phyloP scores from a whole-genome alignment of 2,113 vertebrate genomes.

The Manacus vitellinus region DNA sequence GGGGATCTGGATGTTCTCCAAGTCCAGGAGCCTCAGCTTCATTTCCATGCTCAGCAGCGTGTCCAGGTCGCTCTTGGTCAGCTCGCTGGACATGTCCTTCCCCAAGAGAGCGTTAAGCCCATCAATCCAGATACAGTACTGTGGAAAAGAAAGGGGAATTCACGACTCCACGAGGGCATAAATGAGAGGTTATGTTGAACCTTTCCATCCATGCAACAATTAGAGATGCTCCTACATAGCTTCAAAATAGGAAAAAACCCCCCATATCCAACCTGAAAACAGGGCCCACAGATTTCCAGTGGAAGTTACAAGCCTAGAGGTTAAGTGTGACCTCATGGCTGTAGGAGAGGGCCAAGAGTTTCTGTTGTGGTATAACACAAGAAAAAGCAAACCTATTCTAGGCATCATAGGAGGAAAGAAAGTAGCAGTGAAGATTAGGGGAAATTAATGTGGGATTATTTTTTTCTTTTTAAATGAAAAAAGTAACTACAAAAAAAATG shows the following conservation, averaged over 20 bases:
- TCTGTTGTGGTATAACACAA: background rate
- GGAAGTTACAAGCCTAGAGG: background rate
- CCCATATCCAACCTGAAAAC: background rate
- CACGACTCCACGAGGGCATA: background rate
- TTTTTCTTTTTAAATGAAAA: background rate
- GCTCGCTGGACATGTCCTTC: conserved; percentile 95
- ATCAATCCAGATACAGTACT: conserved; percentile 98
- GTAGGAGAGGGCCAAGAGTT: background rate
- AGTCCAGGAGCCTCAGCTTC: conserved; percentile 95
- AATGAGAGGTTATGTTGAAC: background rate
- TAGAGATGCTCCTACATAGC: background rate
- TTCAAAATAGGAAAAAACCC: background rate
- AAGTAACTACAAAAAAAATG: background rate
- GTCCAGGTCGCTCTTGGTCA: conserved; percentile 95
- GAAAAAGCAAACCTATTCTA: background rate
- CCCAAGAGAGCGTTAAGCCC: conserved; percentile 93
- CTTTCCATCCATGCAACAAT: background rate
- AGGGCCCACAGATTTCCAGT: background rate
- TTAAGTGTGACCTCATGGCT: background rate
- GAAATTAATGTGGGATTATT: background rate
- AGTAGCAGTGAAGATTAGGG: background rate
- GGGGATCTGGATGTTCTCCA: conserved; percentile 96
- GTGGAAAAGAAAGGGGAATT: background rate
- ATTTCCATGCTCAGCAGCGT: conserved; percentile 98
- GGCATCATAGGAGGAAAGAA: background rate